Conservation (phyloP, 2,797 vertebrate genomes). For the Characodon lateralis region DNA sequence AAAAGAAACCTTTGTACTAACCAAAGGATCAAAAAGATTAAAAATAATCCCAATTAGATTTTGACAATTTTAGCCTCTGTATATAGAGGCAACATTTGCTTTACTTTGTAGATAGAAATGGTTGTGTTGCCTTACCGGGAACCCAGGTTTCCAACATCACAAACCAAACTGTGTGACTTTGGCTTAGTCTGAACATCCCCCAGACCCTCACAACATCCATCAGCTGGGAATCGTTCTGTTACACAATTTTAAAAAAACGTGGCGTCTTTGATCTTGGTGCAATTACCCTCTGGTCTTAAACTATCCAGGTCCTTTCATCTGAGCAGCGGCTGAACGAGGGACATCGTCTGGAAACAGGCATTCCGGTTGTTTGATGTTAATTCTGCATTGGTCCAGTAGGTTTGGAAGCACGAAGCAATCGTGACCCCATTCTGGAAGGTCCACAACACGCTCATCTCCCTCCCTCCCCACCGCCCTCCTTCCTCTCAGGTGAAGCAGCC, state of each 20-base stretch:
- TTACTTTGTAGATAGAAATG: neutral
- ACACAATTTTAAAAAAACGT: constrained; percentile 34
- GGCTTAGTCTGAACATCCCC: constrained; percentile 40
- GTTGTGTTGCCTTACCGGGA: neutral
- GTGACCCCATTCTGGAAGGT: constrained; percentile 61
- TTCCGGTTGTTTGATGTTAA: constrained; percentile 72
- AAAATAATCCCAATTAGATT: constrained; percentile 8
- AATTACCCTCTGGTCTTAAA: constrained; percentile 51
- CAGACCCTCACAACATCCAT: constrained; percentile 40
- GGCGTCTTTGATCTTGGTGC: constrained; percentile 60
- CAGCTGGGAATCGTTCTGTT: constrained; percentile 56
- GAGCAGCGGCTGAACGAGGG: constrained; percentile 46
- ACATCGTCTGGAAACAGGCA: constrained; percentile 71
- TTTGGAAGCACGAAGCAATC: constrained; percentile 56
- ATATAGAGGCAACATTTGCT: neutral
- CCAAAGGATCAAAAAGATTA: constrained; percentile 9
- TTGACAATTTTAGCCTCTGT: neutral
- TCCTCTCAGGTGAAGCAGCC: constrained; percentile 47
- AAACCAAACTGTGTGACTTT: constrained; percentile 23
- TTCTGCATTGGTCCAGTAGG: constrained; percentile 49
- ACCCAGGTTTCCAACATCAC: constrained; percentile 2
- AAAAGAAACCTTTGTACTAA: neutral
- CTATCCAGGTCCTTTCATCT: constrained; percentile 69
- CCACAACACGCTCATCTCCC: constrained; percentile 9
- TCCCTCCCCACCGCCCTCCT: neutral